Conservation (phyloP, 2,797 vertebrate genomes). For the Lateolabrax maculatus region DNA sequence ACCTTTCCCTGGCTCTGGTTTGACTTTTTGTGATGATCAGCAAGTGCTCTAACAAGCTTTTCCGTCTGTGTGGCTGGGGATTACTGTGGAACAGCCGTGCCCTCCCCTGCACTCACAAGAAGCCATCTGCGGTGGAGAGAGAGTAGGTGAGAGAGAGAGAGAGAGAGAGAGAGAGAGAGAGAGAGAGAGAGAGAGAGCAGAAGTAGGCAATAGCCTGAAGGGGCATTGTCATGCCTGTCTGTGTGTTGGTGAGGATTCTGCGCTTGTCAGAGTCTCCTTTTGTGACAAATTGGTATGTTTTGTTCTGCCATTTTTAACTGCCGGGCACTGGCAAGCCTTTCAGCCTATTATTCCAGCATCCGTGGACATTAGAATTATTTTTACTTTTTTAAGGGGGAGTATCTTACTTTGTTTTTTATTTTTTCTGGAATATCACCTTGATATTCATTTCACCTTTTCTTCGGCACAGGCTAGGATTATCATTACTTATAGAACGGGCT, state of each 20-base stretch:
- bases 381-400: conserved; percentile 51
- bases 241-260: conserved; percentile 79
- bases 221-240: conserved; percentile 83
- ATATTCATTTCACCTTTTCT: conserved; percentile 60
- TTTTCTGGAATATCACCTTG: conserved; percentile 64
- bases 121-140: conserved; percentile 83
- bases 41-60: conserved; percentile 89
- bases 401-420: conserved; percentile 50
- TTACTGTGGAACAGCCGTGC: conserved; percentile 82
- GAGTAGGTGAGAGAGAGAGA: conserved; percentile 62
- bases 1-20: conserved; percentile 87
- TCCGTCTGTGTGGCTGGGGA: conserved; percentile 87
- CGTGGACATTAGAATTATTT: conserved; percentile 72
- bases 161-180: conserved; percentile 47
- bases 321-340: conserved; percentile 68
- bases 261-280: conserved; percentile 77
- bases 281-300: conserved; percentile 80
- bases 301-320: conserved; percentile 76
- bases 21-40: conserved; percentile 89
- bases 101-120: conserved; percentile 81
- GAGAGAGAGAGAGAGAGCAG: conserved; percentile 54
- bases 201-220: conserved; percentile 78
- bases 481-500: conserved; percentile 50
- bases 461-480: conserved; percentile 54
- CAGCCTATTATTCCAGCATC: conserved; percentile 73